Conservation (phyloP, 1,140 invertebrate species). For the Heliconius hewitsoni region DNA sequence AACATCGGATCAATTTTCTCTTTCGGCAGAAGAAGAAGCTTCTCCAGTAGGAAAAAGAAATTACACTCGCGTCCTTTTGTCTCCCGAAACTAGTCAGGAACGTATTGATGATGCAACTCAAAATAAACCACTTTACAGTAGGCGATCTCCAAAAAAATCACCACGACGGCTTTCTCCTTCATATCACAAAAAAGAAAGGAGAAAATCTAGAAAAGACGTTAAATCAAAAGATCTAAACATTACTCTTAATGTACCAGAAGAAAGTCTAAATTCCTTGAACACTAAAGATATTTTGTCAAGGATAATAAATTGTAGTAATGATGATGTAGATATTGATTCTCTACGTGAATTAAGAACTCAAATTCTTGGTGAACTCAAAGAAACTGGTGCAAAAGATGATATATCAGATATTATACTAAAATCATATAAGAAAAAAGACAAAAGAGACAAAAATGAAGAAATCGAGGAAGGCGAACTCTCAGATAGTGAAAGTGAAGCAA, state of each 20-base stretch:
- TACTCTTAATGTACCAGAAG: conserved; percentile 70
- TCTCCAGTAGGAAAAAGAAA: conserved; percentile 47
- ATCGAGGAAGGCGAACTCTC: conserved; percentile 76
- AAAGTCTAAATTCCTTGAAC: conserved; percentile 67
- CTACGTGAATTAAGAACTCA: conserved; percentile 64
- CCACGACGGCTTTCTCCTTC: conserved; percentile 47
- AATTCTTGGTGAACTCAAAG: conserved; percentile 69
- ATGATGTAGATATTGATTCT: conserved; percentile 71
- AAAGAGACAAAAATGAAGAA: conserved; percentile 53
- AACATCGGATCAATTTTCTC: conserved; percentile 21
- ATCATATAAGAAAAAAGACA: conserved; percentile 62
- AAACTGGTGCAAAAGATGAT: conserved; percentile 69
- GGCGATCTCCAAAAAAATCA: conserved; percentile 58
- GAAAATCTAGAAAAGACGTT: conserved; percentile 50
- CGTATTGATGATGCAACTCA: conserved; percentile 21
- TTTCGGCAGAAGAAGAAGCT: conserved; percentile 31
- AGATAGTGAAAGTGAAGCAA: conserved; percentile 77
- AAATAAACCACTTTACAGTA: conserved; percentile 56
- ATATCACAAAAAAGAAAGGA: conserved; percentile 58
- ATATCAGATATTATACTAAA: conserved; percentile 73
- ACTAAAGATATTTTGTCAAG: conserved; percentile 71
- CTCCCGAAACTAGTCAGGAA: conserved; percentile 53
- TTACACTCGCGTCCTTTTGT: conserved; percentile 69
- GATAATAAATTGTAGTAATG: conserved; percentile 70
- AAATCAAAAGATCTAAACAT: conserved; percentile 66